Evolutionary conservation across 1,140 invertebrate genomes (phyloP), one percentile per base, ranked within the genome.

Genomic region (Himalopsyche phryganea): DNA sequence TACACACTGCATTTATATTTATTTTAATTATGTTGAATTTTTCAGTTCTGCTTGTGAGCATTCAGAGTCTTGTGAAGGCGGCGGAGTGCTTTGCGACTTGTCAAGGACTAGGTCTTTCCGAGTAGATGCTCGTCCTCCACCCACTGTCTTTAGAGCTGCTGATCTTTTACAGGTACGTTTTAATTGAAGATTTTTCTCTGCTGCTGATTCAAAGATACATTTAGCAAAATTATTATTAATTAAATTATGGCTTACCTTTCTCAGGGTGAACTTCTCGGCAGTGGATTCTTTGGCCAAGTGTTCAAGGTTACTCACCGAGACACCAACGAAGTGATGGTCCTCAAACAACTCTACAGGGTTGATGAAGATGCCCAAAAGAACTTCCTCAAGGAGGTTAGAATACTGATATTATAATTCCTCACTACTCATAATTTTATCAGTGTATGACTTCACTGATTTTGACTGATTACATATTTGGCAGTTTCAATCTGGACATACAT

Each of bases 331-430:
- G 86, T 95, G 11, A 96, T 96, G 92, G 94, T 97, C 45, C 81
- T 97, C 11, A 97, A 97, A 70, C 93, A 96, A 70, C 80, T 97
- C 56, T 94, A 94, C 72, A 81, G 92, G 49, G 91, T 96, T 17
- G 93, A 96, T 69, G 93, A 95, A 72, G 92, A 93, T 69, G 93
- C 94, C 0, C 92, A 96, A 68, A 88, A 90, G 65, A 94, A 93
- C 75, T 96, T 96, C 71, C 77, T 96, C 10, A 95, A 96, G 80
- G 93, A 96, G 82, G 92, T 92, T 35, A 17, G 4, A 17, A n/a
- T n/a, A n/a, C n/a, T n/a, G n/a, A n/a, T n/a, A n/a, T n/a, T n/a
- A n/a, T n/a, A n/a, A n/a, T n/a, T n/a, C n/a, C n/a, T n/a, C n/a
- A n/a, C n/a, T n/a, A n/a, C n/a, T n/a, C n/a, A n/a, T n/a, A n/a